Evolutionary conservation across 2,797 vertebrate species (phyloP).

Genomic region (Schizothorax lantsangensis): DNA sequence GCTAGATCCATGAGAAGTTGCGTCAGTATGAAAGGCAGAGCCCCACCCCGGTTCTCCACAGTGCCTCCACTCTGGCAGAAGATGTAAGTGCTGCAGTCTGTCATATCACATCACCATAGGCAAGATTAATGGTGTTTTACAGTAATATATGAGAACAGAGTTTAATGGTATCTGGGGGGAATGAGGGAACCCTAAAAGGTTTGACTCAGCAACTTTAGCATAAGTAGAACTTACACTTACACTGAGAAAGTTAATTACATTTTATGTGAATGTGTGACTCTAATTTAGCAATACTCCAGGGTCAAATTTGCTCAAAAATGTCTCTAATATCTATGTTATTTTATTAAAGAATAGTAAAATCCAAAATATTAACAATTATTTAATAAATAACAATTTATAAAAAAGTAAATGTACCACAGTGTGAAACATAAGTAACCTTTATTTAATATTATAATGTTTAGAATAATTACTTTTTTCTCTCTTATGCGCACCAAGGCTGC

Average conservation of each 20-base stretch:
- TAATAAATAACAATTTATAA: not conserved
- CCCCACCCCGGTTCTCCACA: slow-evolving; percentile 90
- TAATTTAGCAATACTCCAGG: not conserved
- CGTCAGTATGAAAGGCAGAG: slow-evolving; percentile 93
- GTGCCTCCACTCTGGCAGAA: slow-evolving; percentile 89
- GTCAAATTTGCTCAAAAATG: not conserved
- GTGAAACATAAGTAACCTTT: not conserved
- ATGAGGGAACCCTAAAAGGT: not conserved
- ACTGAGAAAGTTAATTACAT: not conserved
- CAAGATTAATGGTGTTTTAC: slow-evolving; percentile 25
- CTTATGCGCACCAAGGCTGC: too few species aligned
- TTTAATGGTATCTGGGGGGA: slow-evolving; percentile 2
- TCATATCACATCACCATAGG: not conserved
- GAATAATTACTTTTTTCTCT: not conserved
- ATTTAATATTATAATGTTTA: not conserved
- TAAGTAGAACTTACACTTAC: not conserved
- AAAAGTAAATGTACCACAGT: not conserved
- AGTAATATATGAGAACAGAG: not conserved
- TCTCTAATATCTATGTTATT: not conserved
- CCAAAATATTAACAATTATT: not conserved
- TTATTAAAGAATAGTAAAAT: not conserved
- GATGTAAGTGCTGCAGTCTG: slow-evolving; percentile 82
- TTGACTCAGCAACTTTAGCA: not conserved
- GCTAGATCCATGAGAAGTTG: slow-evolving; percentile 93
- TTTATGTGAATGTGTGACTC: not conserved